These are phyloP conservation scores for Clusia tigrina DNA, from an alignment of 2,888 invertebrate species.

Conservation along the genomic window DNA sequence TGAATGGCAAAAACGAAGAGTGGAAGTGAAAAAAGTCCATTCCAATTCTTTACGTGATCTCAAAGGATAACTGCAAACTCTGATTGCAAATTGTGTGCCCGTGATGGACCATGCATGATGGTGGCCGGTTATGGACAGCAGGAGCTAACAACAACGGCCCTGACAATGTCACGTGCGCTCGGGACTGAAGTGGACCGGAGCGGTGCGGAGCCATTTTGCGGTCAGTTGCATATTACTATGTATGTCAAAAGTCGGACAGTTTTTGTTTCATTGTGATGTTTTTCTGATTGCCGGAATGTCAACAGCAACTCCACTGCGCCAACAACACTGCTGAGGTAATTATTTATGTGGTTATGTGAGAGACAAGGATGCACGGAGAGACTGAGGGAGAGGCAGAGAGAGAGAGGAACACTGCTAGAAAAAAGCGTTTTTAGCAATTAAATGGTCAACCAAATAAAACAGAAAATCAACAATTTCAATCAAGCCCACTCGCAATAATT, in stretches of 20 bases:
- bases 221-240: conserved; percentile 2
- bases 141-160: background rate
- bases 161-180: conserved; percentile 2
- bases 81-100: conserved; percentile 6
- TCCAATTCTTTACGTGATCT: conserved; percentile 50
- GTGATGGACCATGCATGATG: background rate
- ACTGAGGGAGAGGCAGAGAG: too few species aligned
- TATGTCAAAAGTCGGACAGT: background rate
- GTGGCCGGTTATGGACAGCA: background rate
- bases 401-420: too few species aligned
- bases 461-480: too few species aligned
- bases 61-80: conserved; percentile 33
- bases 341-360: too few species aligned
- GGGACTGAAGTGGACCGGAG: background rate
- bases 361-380: too few species aligned
- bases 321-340: too few species aligned
- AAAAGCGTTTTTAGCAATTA: too few species aligned
- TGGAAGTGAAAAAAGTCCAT: conserved; percentile 28
- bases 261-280: background rate
- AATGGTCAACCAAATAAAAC: too few species aligned
- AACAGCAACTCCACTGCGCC: background rate
- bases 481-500: too few species aligned
- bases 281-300: conserved; percentile 6
- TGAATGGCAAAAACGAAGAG: background rate
- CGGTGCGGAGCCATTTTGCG: background rate